Evolutionary conservation across 1,140 invertebrate species (phyloP), one percentile per base, ranked within the genome.

Genomic region (Semibalanus balanoides): DNA sequence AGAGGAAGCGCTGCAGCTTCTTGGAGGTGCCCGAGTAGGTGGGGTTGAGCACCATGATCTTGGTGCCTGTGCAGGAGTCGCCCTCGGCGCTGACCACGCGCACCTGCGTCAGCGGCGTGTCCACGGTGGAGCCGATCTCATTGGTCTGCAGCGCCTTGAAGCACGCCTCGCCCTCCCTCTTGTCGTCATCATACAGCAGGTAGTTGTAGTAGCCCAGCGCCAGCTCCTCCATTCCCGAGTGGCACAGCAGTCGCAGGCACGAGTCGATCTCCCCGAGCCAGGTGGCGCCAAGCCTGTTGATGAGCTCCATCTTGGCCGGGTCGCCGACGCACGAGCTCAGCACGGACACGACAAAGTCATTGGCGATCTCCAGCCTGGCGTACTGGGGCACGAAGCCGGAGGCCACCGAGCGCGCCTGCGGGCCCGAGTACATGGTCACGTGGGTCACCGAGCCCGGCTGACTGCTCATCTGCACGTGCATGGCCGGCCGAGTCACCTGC

Each of bases 21-120:
- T 29, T 29, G 9, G 70, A 72, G 3, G 70, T 72, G 3, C 70
- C 70, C 29, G 70, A 72, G 29, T 72, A 72, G 28, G 28, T 30
- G 11, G 70, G 70, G 29, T 72, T 72, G 70, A 72, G 70, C 70
- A 72, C 70, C 70, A 72, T 72, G 70, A 72, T 72, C 29, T 72
- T 72, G 70, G n/a, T 72, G 29, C 70, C 70, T 3, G 70, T 29
- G 29, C 70, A 72, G 3, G 70, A 29, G 70, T 72, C 70, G 29
- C 29, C 70, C 11, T 72, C 70, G 28, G 29, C 28, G 29, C 70
- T 72, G 28, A 72, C 70, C 29, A 72, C 29, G 70, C 70, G 70
- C 70, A 72, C 70, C 70, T 72, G 70, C 3, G 70, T 72, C n/a
- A 72, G 70, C 9, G 70, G 70, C 70, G 70, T 72, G 28, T 72